Evolutionary conservation across 2,888 invertebrate genomes (phyloP).

Genomic region (Pachydiplax longipennis): DNA sequence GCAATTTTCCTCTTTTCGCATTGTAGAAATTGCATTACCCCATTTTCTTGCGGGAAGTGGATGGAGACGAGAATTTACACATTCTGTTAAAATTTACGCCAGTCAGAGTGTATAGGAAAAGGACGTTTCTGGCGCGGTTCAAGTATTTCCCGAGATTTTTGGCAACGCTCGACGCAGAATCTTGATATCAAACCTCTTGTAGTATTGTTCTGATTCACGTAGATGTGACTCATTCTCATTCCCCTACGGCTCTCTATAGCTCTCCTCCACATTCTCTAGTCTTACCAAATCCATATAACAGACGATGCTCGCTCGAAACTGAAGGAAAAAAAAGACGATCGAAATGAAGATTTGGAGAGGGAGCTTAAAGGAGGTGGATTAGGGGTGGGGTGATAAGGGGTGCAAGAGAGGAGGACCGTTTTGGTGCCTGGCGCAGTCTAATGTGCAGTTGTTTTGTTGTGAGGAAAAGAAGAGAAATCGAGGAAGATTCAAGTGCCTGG

Average conservation of each 20-base stretch:
- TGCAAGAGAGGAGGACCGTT: not conserved
- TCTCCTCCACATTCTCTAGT: not conserved
- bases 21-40: not conserved
- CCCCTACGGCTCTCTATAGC: not conserved
- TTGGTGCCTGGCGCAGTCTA: constrained; percentile 1
- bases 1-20: not conserved
- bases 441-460: constrained; percentile 30
- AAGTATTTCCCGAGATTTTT: not conserved
- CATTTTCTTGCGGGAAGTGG: not conserved
- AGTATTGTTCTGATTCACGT: not conserved
- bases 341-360: not conserved
- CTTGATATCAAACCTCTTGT: not conserved
- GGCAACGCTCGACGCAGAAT: not conserved
- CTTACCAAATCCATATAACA: not conserved
- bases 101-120: not conserved
- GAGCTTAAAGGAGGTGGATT: not conserved
- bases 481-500: constrained; percentile 5
- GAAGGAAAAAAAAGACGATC: not conserved
- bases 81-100: not conserved
- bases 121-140: not conserved
- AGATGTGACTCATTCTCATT: not conserved
- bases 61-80: not conserved
- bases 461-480: constrained; percentile 15
- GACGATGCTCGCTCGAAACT: not conserved
- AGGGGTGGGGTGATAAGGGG: not conserved